Percentiles rank a stretch among this genome's conserved stretches.
These are phyloP conservation scores for Oreocharis arfaki DNA, from an alignment of 2,113 vertebrate species.

Conservation along the genomic window DNA sequence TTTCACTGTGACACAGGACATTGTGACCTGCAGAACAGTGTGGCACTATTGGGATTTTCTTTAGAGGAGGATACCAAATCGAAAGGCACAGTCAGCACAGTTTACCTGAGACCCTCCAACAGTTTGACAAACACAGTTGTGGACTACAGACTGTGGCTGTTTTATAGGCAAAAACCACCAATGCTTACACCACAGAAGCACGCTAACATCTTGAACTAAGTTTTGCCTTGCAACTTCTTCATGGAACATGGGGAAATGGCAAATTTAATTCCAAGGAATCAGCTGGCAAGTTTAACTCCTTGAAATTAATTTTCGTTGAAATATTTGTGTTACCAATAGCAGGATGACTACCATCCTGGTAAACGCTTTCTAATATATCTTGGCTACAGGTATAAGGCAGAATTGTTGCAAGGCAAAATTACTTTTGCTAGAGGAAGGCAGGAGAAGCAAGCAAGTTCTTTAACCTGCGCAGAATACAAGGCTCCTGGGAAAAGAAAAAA, in stretches of 20 bases:
- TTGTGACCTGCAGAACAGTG: neutral
- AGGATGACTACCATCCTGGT: neutral
- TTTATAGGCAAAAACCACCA: neutral
- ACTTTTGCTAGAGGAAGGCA: neutral
- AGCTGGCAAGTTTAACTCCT: neutral
- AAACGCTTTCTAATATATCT: neutral
- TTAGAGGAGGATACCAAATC: neutral
- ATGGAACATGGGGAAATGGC: fast-evolving
- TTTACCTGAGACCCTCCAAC: neutral
- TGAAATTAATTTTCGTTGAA: neutral
- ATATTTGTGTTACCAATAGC: neutral
- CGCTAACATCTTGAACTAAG: neutral
- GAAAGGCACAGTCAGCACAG: neutral
- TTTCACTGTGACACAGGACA: neutral
- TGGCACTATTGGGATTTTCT: neutral
- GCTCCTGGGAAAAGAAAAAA: no score
- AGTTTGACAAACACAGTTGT: neutral
- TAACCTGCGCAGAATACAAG: neutral
- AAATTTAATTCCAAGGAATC: neutral
- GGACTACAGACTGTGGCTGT: neutral
- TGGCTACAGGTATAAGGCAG: neutral
- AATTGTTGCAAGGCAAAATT: neutral
- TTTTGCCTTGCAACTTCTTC: neutral
- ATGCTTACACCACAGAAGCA: neutral
- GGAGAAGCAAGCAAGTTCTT: neutral